phyloP scores from a whole-genome alignment of 2,888 invertebrate species.

The Acrobeloides nanus region DNA sequence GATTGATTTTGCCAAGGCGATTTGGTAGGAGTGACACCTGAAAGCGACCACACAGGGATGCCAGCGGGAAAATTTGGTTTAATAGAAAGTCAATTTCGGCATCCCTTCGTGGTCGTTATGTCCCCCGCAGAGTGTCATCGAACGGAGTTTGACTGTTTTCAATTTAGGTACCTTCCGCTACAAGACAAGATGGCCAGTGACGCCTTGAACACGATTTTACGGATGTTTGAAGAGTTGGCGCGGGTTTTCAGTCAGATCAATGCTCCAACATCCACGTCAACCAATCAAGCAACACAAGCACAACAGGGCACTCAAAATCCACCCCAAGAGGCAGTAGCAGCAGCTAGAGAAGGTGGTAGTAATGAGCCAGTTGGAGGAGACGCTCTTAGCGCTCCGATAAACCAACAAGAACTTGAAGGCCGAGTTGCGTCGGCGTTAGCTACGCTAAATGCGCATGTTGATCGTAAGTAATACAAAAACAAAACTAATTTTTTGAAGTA shows the following conservation, averaged over 20 bases:
- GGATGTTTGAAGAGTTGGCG: slow-evolving; percentile 35
- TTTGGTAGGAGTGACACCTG: no score
- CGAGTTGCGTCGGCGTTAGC: no score
- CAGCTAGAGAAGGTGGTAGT: background rate
- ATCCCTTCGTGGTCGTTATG: no score
- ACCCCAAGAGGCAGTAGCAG: background rate
- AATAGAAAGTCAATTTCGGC: no score
- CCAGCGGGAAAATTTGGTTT: no score
- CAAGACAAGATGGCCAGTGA: slow-evolving; percentile 27
- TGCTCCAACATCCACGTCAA: background rate
- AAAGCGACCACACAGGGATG: no score
- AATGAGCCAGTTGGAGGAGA: no score
- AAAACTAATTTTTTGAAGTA: no score
- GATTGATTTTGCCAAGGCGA: slow-evolving; percentile 13
- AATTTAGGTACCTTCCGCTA: slow-evolving; percentile 22
- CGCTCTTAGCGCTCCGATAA: background rate
- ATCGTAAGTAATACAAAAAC: no score
- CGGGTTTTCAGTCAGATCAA: slow-evolving; percentile 5
- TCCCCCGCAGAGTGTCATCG: no score
- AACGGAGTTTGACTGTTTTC: no score
- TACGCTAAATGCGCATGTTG: no score
- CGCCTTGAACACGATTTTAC: slow-evolving; percentile 32
- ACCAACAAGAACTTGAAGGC: background rate
- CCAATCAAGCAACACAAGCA: slow-evolving; percentile 5
- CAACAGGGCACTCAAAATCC: slow-evolving; percentile 6